Evolutionary conservation across 2,797 vertebrate genomes (phyloP).

Genomic region (Sebastes kiyomatsui): DNA sequence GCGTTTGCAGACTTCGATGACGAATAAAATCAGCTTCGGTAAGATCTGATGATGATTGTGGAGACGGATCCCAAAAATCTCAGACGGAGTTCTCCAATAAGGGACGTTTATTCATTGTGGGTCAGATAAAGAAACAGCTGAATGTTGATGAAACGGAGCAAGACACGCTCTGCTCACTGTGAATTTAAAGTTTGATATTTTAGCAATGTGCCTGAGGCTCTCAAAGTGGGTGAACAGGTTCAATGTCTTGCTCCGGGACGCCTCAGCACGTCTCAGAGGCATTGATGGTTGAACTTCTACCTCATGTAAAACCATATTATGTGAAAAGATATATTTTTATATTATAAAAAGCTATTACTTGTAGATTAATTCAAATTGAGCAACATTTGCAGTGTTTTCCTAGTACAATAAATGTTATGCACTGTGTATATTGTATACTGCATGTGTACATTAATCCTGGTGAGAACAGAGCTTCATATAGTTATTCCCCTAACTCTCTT

Average conservation of each 20-base stretch:
- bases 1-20: conserved; percentile 69
- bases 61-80: neutral
- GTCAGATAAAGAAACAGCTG: neutral
- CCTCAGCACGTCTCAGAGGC: neutral
- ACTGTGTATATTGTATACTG: neutral
- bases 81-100: neutral
- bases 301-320: neutral
- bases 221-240: neutral
- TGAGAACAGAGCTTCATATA: neutral
- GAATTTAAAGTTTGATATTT: neutral
- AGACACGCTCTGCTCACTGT: neutral
- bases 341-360: neutral
- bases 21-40: conserved; percentile 31
- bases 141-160: neutral
- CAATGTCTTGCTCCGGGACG: neutral
- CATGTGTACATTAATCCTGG: neutral
- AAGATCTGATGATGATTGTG: neutral
- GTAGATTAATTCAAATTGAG: neutral
- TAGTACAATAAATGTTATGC: neutral
- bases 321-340: neutral
- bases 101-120: neutral
- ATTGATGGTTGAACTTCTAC: neutral
- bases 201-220: neutral
- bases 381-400: neutral
- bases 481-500: neutral